Evolutionary conservation across 2,888 invertebrate species (phyloP), one percentile per base, ranked within the genome.

Genomic region (Anodontia alba): DNA sequence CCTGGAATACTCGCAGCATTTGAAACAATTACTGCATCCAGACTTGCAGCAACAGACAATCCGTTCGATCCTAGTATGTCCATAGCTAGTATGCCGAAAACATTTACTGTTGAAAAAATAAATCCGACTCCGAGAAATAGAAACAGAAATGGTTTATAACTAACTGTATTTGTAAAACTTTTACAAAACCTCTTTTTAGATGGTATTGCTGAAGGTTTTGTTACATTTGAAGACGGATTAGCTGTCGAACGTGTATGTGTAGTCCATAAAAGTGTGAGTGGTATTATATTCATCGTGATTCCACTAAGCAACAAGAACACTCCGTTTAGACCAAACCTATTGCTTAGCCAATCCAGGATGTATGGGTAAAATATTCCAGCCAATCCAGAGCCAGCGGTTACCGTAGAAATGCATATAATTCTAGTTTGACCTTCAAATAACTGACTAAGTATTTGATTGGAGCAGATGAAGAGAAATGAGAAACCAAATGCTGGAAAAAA

Each of bases 81-180:
- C 62, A 62, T 33, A 17, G 33, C 62, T 33, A 62, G 33, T 10
- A 62, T 31, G 1, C 17, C 33, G 33, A 33, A 62, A 33, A 33
- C 29, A 31, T 62, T 31, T 3, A 33, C 10, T 12, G 62, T 33
- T 7, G 62, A 31, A 1, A 62, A 3, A 10, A 3, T 1, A 20
- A 62, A 20, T 29, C 62, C 62, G 17, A 62, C 20, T 3, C 62
- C 62, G 33, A 62, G 31, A 17, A 33, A 62, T 1, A 62, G 33
- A 62, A 62, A 62, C 20, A 62, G 12, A 62, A 54, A 54, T n/a
- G 54, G 54, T 54, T 54, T 54, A 29, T 54, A 54, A 2, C 26
- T 5, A 1, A 54, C 26, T 29, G 54, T 54, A 2, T 54, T 23
- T 23, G 15, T 3, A 10, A 54, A 20, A 26, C 12, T 26, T 29